phyloP scores from a whole-genome alignment of 2,888 invertebrate genomes.

The Netelia inedita region DNA sequence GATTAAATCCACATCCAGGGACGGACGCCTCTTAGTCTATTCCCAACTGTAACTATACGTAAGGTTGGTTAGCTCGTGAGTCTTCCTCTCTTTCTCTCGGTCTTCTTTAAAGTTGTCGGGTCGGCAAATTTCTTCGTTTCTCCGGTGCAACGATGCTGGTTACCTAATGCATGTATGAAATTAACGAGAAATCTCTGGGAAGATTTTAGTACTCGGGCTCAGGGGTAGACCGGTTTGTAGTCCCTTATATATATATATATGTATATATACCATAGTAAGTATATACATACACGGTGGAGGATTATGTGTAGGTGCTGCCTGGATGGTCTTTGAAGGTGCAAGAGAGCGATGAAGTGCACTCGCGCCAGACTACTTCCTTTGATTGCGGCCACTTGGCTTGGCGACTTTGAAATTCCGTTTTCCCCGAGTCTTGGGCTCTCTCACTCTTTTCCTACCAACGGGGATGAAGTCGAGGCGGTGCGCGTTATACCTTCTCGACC shows the following conservation, averaged over 20 bases:
- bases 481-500: conserved; percentile 50
- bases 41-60: not conserved
- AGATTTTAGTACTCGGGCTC: conserved; percentile 45
- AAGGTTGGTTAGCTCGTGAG: not conserved
- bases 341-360: conserved; percentile 64
- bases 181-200: conserved; percentile 54
- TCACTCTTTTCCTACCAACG: not conserved
- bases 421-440: conserved; percentile 27
- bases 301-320: conserved; percentile 14
- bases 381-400: conserved; percentile 66
- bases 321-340: conserved; percentile 54
- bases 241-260: conserved; percentile 5
- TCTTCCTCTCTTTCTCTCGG: not conserved
- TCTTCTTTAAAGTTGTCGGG: not conserved
- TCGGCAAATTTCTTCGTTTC: not conserved
- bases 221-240: not conserved
- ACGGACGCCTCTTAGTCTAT: not conserved
- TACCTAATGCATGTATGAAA: conserved; percentile 45
- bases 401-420: conserved; percentile 65
- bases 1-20: not conserved
- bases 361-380: conserved; percentile 63
- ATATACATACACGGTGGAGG: not conserved
- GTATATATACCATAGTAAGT: not conserved
- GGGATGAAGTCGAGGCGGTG: not conserved
- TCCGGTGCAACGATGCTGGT: not conserved